Conservation (phyloP, 2,797 vertebrate species). For the Malacoctenus gilli region DNA sequence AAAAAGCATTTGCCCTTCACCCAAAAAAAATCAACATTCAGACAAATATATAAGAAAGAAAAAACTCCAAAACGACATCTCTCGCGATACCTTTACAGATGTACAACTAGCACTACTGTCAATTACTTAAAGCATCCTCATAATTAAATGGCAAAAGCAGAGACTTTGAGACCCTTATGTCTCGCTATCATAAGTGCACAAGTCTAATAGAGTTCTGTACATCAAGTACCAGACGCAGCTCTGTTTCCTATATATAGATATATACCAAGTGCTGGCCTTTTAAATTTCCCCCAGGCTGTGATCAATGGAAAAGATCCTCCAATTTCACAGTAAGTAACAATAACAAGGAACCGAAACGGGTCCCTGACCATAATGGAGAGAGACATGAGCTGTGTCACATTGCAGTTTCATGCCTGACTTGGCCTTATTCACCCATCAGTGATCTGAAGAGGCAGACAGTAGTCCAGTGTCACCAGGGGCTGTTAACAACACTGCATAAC, state of each 20-base stretch:
- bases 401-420: conserved; percentile 62
- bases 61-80: too few relatives aligned
- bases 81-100: too few relatives aligned
- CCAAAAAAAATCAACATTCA: background rate
- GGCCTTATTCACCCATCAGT: conserved; percentile 56
- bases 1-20: too few relatives aligned
- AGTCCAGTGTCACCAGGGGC: conserved; percentile 39
- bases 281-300: conserved; percentile 43
- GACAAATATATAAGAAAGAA: background rate
- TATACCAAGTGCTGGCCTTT: too few relatives aligned
- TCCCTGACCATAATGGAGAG: conserved; percentile 57
- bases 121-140: too few relatives aligned
- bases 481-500: conserved; percentile 15
- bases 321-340: conserved; percentile 42
- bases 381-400: conserved; percentile 55
- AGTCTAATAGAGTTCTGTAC: conserved; percentile 7
- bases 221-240: conserved; percentile 19
- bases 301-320: conserved; percentile 61
- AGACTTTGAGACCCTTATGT: too few relatives aligned
- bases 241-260: background rate
- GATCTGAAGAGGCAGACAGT: conserved; percentile 57
- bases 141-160: too few relatives aligned
- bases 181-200: too few relatives aligned
- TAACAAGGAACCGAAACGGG: conserved; percentile 47
- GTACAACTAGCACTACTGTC: background rate